Percentiles rank a stretch among this genome's conserved stretches.
Conservation (phyloP, 2,797 vertebrate genomes). For the Tympanoctomys barrerae region DNA sequence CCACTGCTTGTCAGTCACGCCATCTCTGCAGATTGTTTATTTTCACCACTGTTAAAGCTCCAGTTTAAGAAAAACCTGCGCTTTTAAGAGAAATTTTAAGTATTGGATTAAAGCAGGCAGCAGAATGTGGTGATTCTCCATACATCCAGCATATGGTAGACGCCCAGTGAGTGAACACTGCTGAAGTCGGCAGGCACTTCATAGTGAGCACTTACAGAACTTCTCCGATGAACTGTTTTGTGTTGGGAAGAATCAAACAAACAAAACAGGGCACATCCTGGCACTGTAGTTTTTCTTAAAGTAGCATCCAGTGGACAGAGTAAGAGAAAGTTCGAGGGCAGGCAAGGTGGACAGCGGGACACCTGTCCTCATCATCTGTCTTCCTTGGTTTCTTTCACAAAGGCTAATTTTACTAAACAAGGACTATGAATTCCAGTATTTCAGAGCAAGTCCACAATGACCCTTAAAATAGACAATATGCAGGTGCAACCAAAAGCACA, state of each 20-base stretch:
- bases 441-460: not conserved
- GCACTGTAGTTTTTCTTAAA: not conserved
- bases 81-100: not conserved
- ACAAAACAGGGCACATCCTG: not conserved
- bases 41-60: constrained; percentile 29
- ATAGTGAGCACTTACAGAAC: not conserved
- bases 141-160: not conserved
- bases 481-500: not conserved
- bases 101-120: not conserved
- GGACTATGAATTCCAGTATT: not conserved
- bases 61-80: not conserved
- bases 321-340: not conserved
- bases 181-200: not conserved
- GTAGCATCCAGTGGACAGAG: not conserved
- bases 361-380: not conserved
- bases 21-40: not conserved
- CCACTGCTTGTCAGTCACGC: not conserved
- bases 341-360: not conserved
- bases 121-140: not conserved
- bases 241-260: not conserved
- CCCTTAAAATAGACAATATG: not conserved
- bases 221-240: not conserved
- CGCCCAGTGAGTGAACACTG: not conserved
- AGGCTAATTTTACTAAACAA: not conserved
- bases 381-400: not conserved